Conservation (phyloP, 2,113 vertebrate species). For the Lipotes vexillifer region DNA sequence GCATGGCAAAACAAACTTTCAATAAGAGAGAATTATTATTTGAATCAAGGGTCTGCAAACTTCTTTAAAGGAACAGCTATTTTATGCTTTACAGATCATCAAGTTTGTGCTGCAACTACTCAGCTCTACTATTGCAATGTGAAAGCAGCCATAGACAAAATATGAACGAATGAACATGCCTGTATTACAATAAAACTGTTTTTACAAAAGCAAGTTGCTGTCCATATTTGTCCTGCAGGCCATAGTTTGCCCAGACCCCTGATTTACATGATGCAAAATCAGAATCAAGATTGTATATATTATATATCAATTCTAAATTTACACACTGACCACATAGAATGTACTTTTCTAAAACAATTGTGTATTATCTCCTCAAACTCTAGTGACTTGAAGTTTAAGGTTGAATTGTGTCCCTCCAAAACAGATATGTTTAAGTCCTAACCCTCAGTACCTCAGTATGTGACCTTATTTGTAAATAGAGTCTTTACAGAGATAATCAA, state of each 20-base stretch:
- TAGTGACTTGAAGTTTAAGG: neutral
- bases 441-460: neutral
- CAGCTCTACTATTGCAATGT: neutral
- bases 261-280: neutral
- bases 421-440: neutral
- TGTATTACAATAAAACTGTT: neutral
- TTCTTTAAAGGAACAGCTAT: neutral
- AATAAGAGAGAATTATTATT: neutral
- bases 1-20: neutral
- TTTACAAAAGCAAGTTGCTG: neutral
- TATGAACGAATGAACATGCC: neutral
- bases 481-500: neutral
- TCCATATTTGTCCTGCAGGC: neutral
- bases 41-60: neutral
- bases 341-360: neutral
- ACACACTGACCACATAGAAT: neutral
- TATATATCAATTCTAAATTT: neutral
- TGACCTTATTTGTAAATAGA: neutral
- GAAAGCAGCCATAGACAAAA: neutral
- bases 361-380: neutral
- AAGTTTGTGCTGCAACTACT: neutral
- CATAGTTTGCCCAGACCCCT: neutral
- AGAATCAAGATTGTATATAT: neutral
- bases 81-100: neutral
- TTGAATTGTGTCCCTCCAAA: neutral